Evolutionary conservation across 2,113 vertebrate species (phyloP).

Genomic region (Ranitomeya imitator): DNA sequence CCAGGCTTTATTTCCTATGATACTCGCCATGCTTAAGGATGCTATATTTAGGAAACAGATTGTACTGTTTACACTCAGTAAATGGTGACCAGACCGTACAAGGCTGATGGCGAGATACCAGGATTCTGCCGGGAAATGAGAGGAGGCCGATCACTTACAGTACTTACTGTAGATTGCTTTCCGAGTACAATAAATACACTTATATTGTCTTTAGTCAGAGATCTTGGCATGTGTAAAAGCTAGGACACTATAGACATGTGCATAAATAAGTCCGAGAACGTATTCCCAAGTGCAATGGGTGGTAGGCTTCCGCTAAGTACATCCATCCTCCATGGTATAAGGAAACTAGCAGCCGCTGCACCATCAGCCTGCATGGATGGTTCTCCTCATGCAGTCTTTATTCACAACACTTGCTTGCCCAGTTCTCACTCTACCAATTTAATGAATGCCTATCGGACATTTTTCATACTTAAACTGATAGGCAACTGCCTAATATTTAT

Average conservation of each 20-base stretch:
- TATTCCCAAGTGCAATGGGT: neutral
- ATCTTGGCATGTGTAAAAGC: neutral
- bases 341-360: neutral
- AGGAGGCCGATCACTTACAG: neutral
- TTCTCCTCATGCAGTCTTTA: too few species aligned
- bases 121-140: neutral
- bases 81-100: too few species aligned
- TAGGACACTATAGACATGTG: neutral
- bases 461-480: neutral
- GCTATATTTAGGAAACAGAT: neutral
- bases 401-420: too few species aligned
- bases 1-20: neutral
- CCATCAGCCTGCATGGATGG: neutral
- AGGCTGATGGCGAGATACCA: neutral
- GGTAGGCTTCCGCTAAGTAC: neutral
- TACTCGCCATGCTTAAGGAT: neutral
- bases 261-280: neutral
- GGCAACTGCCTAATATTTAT: too few species aligned
- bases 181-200: neutral
- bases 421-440: neutral
- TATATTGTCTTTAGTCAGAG: neutral
- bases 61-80: neutral
- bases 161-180: neutral
- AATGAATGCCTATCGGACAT: neutral
- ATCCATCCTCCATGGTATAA: neutral